Base-by-base conservation (phyloP, 2,888 invertebrate genomes). In the Drosophila setosimentum region DNA sequence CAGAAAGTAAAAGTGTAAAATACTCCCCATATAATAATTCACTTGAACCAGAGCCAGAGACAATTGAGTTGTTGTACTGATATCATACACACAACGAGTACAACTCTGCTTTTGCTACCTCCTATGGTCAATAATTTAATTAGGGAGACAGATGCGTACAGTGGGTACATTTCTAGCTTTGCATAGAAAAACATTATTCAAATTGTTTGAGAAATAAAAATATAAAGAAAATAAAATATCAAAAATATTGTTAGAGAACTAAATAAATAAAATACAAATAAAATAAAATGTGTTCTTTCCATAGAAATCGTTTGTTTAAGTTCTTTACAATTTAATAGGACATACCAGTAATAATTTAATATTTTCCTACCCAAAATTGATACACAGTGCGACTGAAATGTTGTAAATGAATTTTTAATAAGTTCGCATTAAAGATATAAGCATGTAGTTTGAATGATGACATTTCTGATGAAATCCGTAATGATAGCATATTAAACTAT, bases 401-500 rank as follows among this genome's bases (percentile, higher is more conserved):
- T 30, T 30, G 5, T 57, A 50, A 84, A 88, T 88, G 75, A 68
- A 88, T 90, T 82, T 87, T 88, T 87, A 85, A 88, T 83, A 68
- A 59, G 45, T 60, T 59, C 63, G 33, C 75, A 73, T 72, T 74
- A 45, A 72, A 80, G 80, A 73, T 84, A 83, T 75, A 79, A 77
- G 73, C 70, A 73, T 72, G 54, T 78, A 83, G 83, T 88, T 80
- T 86, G 84, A 90, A 83, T 82, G 90, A 88, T 87, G 87, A 89
- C 87, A 87, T 77, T 81, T 80, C 85, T 83, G 89, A 89, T 88
- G 88, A 90, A 87, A 88, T 65, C 82, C 78, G 50, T 88, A 88
- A 88, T 88, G 90, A 88, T 88, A 85, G 88, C 88, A 70, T 82
- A 85, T 89, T 87, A 70, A 86, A 76, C 83, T 72, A 83, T 76